A percentile compares a stretch with the other conserved stretches of the same genome.
Conservation (phyloP, 2,888 invertebrate species). For the Muschampia staudingeri region DNA sequence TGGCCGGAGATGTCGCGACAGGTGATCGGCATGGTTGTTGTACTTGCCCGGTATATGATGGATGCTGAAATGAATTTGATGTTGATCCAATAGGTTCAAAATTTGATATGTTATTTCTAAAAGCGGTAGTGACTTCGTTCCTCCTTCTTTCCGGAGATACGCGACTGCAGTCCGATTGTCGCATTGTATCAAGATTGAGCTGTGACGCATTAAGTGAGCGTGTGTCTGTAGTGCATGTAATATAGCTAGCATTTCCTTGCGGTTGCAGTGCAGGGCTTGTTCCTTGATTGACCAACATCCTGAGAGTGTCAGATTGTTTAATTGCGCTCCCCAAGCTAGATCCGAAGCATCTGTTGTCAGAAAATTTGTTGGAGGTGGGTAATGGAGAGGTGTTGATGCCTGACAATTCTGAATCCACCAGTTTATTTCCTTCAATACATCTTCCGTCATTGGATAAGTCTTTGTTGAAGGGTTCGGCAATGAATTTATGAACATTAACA, state of each 20-base stretch:
- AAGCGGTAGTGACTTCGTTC: background rate
- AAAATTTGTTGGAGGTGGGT: background rate
- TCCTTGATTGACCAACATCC: background rate
- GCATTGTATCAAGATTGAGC: background rate
- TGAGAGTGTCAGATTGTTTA: background rate
- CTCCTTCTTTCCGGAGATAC: background rate
- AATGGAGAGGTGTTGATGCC: background rate
- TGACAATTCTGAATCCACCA: slow-evolving; percentile 1
- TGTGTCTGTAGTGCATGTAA: background rate
- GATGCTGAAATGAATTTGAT: background rate
- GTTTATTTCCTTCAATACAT: background rate
- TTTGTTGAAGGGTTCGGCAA: background rate
- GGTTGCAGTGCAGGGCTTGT: background rate
- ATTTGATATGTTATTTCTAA: background rate
- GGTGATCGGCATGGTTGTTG: background rate
- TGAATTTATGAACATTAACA: background rate
- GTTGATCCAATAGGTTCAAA: background rate
- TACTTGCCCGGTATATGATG: background rate
- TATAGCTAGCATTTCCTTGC: background rate
- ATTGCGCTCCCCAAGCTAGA: background rate
- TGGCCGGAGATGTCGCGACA: background rate
- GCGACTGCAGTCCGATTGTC: background rate
- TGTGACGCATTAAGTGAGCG: background rate
- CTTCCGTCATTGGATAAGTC: background rate
- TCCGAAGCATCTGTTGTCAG: slow-evolving; percentile 1